Evolutionary conservation across 2,113 vertebrate species (phyloP).

Genomic region (Brienomyrus brachyistius): DNA sequence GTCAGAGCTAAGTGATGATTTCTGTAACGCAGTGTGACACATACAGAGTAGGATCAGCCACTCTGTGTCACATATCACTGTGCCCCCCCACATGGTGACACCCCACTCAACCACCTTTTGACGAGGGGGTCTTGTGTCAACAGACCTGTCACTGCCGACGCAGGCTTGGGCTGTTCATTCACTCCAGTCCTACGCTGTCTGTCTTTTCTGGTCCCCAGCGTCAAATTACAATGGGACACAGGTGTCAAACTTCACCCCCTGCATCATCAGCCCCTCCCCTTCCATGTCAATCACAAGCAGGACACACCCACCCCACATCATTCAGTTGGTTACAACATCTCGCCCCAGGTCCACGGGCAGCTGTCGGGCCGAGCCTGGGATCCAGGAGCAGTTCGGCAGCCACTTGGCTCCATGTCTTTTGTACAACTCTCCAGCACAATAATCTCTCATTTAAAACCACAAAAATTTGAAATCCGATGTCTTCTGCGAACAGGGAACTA

Average conservation of each 20-base stretch:
- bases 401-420: background rate
- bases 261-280: background rate
- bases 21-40: background rate
- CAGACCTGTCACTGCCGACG: background rate
- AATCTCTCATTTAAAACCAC: background rate
- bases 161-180: background rate
- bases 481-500: background rate
- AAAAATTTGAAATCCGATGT: background rate
- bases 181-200: background rate
- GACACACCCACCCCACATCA: background rate
- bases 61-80: background rate
- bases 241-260: background rate
- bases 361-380: background rate
- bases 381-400: background rate
- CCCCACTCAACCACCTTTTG: background rate
- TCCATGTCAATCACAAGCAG: background rate
- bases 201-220: background rate
- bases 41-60: background rate
- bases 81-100: background rate
- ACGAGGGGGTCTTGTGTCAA: background rate
- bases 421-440: background rate
- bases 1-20: background rate
- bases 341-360: background rate
- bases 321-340: background rate
- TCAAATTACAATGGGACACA: background rate